Percentiles rank a stretch among this genome's conserved stretches.
Conservation (phyloP, 1,140 invertebrate genomes). For the Zaprionus kolodkinae region DNA sequence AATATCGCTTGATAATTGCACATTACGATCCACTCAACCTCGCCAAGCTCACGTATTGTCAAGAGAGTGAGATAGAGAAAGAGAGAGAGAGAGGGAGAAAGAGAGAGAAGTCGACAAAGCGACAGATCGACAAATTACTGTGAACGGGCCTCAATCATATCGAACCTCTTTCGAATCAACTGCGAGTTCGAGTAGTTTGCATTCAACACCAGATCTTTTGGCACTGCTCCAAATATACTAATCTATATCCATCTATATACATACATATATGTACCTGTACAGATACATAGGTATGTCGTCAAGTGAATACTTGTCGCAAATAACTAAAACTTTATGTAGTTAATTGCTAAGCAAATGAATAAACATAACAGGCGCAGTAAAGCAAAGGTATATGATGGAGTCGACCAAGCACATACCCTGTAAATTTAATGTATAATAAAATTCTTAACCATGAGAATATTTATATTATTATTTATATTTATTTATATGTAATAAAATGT, state of each 20-base stretch:
- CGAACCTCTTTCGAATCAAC: background rate
- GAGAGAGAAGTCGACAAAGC: background rate
- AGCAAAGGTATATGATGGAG: background rate
- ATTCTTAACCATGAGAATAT: no score
- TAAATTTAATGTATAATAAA: background rate
- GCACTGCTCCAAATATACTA: constrained; percentile 16
- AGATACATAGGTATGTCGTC: background rate
- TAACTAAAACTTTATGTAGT: constrained; percentile 47
- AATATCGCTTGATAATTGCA: constrained; percentile 11
- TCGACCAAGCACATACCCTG: constrained; percentile 5
- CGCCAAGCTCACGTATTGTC: background rate
- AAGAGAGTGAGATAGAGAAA: background rate
- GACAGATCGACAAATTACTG: constrained; percentile 21
- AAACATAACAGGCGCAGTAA: constrained; percentile 54
- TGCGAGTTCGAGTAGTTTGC: constrained; percentile 9
- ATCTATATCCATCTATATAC: background rate
- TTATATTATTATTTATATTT: no score
- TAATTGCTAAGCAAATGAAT: constrained; percentile 72
- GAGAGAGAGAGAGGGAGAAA: background rate
- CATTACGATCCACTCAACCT: constrained; percentile 9
- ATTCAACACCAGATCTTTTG: constrained; percentile 25
- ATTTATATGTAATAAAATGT: no score
- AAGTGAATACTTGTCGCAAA: constrained; percentile 3
- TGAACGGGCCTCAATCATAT: constrained; percentile 28
- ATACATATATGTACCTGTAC: background rate